These are phyloP conservation scores for Sisor rabdophorus DNA, from an alignment of 2,113 vertebrate genomes.

Conservation along the genomic window DNA sequence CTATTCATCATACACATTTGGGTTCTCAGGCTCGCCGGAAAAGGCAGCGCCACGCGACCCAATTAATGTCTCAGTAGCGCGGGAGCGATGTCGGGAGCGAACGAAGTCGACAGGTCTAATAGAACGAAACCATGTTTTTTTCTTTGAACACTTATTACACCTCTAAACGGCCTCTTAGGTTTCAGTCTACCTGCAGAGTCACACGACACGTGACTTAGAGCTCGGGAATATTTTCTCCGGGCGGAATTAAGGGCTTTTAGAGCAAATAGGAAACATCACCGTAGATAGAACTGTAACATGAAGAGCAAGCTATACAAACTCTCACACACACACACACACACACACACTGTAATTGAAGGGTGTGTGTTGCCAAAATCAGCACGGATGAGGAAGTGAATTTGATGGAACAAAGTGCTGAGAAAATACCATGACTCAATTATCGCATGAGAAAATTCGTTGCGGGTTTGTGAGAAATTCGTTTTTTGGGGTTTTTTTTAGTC, in stretches of 20 bases:
- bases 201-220: not conserved
- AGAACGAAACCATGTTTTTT: slow-evolving; percentile 45
- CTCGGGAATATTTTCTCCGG: not conserved
- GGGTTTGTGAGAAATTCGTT: too few relatives aligned
- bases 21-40: slow-evolving; percentile 34
- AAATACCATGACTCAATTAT: not conserved
- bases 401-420: not conserved
- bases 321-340: not conserved
- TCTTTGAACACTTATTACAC: slow-evolving; percentile 35
- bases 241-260: not conserved
- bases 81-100: slow-evolving; percentile 48
- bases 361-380: slow-evolving; percentile 16
- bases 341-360: not conserved
- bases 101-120: slow-evolving; percentile 45
- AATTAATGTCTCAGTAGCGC: slow-evolving; percentile 47
- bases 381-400: not conserved
- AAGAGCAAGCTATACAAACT: not conserved
- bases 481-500: too few relatives aligned
- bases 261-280: not conserved
- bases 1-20: slow-evolving; percentile 46
- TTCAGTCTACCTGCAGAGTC: not conserved
- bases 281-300: not conserved
- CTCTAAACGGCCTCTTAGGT: slow-evolving; percentile 26
- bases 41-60: slow-evolving; percentile 46
- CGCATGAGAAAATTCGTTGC: too few relatives aligned